phyloP scores from a whole-genome alignment of 2,797 vertebrate genomes.

The Pseudochirops cupreus region DNA sequence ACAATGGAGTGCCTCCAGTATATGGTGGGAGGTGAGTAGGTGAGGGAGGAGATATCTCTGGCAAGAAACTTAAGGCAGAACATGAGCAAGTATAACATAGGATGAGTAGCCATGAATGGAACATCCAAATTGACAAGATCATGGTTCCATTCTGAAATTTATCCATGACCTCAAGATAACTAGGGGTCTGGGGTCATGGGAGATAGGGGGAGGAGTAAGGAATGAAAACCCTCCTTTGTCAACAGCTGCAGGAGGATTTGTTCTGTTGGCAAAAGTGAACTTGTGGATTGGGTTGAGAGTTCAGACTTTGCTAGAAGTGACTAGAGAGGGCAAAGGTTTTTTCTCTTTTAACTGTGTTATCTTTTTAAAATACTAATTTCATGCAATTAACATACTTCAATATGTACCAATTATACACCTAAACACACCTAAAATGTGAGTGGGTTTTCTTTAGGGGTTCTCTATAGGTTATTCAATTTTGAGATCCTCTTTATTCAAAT shows the following conservation, averaged over 20 bases:
- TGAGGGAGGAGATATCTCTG: neutral
- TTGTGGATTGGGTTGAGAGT: neutral
- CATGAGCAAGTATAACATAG: neutral
- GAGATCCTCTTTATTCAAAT: neutral
- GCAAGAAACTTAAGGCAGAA: no score
- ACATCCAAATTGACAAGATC: neutral
- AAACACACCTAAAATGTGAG: neutral
- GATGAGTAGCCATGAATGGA: neutral
- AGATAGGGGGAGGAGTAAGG: neutral
- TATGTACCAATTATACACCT: neutral
- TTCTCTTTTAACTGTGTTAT: neutral
- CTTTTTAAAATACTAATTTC: neutral
- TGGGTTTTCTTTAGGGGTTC: neutral
- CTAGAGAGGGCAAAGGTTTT: neutral
- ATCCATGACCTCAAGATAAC: neutral
- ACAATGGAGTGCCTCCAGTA: no score
- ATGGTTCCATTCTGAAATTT: neutral
- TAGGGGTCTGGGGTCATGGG: no score
- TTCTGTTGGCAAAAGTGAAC: neutral
- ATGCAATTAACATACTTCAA: neutral
- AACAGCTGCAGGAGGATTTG: neutral
- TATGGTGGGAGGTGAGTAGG: no score
- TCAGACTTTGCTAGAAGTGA: neutral
- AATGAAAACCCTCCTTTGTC: neutral
- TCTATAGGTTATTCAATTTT: neutral